A percentile compares a stretch with the other conserved stretches of the same genome.
Conservation (phyloP, 2,797 vertebrate genomes). For the Gobionotothen gibberifrons region DNA sequence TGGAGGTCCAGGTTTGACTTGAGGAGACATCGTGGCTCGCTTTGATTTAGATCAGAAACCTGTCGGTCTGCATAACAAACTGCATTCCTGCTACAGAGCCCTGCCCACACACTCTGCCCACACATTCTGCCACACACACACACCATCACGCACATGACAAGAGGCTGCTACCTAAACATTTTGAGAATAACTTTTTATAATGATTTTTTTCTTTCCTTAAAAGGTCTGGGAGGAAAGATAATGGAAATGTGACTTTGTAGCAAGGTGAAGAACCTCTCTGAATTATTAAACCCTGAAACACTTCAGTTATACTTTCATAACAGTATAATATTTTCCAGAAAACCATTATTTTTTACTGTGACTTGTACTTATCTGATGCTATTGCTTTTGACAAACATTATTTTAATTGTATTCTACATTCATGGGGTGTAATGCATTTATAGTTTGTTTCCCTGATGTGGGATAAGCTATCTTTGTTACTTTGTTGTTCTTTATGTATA, state of each 20-base stretch:
- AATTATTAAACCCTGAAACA: background rate
- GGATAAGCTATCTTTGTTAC: too few species aligned
- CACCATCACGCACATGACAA: background rate
- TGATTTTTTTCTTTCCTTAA: background rate
- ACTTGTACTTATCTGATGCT: too few species aligned
- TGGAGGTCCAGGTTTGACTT: background rate
- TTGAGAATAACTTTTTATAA: slow-evolving; percentile 1
- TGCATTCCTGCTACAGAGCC: slow-evolving; percentile 50
- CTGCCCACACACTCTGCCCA: slow-evolving; percentile 5
- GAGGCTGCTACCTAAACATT: background rate
- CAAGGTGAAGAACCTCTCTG: background rate
- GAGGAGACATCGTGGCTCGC: background rate
- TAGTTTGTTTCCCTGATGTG: too few species aligned
- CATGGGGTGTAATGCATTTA: too few species aligned
- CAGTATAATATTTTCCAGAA: background rate
- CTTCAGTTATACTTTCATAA: background rate
- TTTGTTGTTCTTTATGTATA: too few species aligned
- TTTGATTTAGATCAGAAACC: slow-evolving; percentile 52
- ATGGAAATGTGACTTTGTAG: background rate
- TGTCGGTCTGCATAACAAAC: slow-evolving; percentile 69
- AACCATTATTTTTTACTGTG: background rate
- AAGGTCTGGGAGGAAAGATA: background rate
- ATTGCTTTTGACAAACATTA: too few species aligned
- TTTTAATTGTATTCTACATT: too few species aligned
- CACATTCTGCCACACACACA: background rate